Evolutionary conservation across 2,888 invertebrate species (phyloP).

Genomic region (Chrysodeixis includens): DNA sequence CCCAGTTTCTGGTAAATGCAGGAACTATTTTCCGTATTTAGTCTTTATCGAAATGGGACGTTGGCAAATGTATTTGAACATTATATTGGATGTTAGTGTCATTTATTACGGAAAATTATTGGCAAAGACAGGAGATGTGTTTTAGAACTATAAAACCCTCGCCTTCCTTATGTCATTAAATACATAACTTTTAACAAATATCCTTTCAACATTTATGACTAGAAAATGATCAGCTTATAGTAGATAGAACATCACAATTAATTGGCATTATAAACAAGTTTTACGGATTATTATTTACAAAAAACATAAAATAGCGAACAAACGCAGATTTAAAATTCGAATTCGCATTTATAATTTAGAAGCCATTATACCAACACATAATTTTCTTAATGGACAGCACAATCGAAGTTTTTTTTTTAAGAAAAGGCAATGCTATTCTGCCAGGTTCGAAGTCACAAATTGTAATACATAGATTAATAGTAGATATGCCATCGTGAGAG

Average conservation of each 20-base stretch:
- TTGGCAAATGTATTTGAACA: background rate
- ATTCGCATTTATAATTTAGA: no score
- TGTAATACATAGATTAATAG: background rate
- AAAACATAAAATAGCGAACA: no score
- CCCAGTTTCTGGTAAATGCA: constrained; percentile 20
- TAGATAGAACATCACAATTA: background rate
- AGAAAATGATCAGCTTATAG: background rate
- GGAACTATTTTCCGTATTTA: constrained; percentile 12
- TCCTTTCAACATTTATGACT: no score
- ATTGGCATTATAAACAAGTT: background rate
- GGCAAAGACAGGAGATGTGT: no score
- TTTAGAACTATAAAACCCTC: background rate
- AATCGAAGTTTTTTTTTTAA: no score
- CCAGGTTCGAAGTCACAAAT: no score
- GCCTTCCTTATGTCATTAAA: background rate
- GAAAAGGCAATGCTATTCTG: no score
- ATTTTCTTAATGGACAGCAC: no score
- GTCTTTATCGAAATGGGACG: constrained; percentile 9
- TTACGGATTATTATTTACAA: no score
- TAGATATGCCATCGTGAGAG: constrained; percentile 7
- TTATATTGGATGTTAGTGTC: constrained; percentile 2
- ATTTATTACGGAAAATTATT: background rate
- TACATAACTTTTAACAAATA: background rate
- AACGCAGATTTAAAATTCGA: no score
- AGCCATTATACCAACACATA: no score